These are phyloP conservation scores for Chascanopsetta lugubris DNA, from an alignment of 2,113 vertebrate species.

Conservation along the genomic window DNA sequence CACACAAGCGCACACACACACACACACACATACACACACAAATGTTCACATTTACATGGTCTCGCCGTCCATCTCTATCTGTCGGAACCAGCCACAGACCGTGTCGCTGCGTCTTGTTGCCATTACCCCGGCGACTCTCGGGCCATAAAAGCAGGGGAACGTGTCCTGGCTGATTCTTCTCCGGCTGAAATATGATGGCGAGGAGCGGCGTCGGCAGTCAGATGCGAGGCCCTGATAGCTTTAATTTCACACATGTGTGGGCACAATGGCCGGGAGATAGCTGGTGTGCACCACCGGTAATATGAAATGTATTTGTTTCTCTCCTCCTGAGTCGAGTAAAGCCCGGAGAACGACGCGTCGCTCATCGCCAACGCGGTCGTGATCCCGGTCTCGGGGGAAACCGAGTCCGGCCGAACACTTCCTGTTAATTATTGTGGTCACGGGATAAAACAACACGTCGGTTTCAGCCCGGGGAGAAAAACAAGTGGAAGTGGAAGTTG, in stretches of 20 bases:
- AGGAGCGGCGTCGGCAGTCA: constrained; percentile 71
- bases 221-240: constrained; percentile 72
- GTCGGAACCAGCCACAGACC: constrained; percentile 77
- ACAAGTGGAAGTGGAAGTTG: not conserved
- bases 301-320: constrained; percentile 65
- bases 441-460: constrained; percentile 18
- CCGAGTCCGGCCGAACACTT: not conserved
- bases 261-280: constrained; percentile 57
- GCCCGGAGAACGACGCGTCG: constrained; percentile 30
- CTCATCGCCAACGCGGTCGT: constrained; percentile 22
- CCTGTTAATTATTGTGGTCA: constrained; percentile 2
- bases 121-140: constrained; percentile 51
- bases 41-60: not conserved
- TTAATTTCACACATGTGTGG: constrained; percentile 83
- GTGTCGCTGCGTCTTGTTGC: constrained; percentile 80
- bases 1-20: not conserved
- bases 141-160: constrained; percentile 66
- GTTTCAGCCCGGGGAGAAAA: constrained; percentile 1
- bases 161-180: constrained; percentile 59
- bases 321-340: constrained; percentile 41
- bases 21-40: constrained; percentile 64
- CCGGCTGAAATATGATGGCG: constrained; percentile 67
- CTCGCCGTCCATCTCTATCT: constrained; percentile 62
- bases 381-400: constrained; percentile 19
- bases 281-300: constrained; percentile 47